Evolutionary conservation across 2,888 invertebrate genomes (phyloP).

Genomic region (Cybosia mesomella): DNA sequence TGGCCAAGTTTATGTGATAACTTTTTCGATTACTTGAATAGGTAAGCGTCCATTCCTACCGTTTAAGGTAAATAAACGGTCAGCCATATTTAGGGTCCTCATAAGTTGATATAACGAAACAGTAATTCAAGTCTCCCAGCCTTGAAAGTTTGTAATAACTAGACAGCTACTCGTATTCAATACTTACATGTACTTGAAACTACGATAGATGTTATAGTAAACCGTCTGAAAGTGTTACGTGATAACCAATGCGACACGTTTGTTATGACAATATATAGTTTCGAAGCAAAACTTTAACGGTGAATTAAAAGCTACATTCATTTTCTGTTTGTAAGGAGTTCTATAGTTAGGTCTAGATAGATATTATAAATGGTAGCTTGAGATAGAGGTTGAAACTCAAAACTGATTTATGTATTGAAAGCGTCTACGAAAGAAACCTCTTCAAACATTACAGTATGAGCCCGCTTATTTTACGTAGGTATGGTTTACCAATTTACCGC

Average conservation of each 20-base stretch:
- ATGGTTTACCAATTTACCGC: too few species aligned
- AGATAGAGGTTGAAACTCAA: neutral
- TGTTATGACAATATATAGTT: constrained; percentile 4
- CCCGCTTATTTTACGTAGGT: too few species aligned
- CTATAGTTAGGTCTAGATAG: neutral
- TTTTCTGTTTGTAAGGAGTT: neutral
- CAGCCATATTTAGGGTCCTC: constrained; percentile 39
- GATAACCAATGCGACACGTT: neutral
- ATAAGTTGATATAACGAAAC: constrained; percentile 37
- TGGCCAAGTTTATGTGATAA: constrained; percentile 63
- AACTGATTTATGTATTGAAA: neutral
- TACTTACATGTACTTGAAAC: neutral
- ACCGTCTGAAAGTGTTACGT: constrained; percentile 1
- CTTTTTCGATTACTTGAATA: constrained; percentile 68
- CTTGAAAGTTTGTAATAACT: constrained; percentile 34
- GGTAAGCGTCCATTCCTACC: constrained; percentile 46
- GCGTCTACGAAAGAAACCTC: neutral
- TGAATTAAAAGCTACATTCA: constrained; percentile 8
- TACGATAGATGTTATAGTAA: constrained; percentile 2
- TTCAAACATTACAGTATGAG: too few species aligned
- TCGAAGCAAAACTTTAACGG: constrained; percentile 9
- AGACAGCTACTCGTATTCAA: constrained; percentile 15
- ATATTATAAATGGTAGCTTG: neutral
- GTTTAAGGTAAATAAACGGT: constrained; percentile 47
- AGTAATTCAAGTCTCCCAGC: constrained; percentile 27